Evolutionary conservation across 2,797 vertebrate species (phyloP), one percentile per base, ranked within the genome.

Genomic region (Gallinago stenura): DNA sequence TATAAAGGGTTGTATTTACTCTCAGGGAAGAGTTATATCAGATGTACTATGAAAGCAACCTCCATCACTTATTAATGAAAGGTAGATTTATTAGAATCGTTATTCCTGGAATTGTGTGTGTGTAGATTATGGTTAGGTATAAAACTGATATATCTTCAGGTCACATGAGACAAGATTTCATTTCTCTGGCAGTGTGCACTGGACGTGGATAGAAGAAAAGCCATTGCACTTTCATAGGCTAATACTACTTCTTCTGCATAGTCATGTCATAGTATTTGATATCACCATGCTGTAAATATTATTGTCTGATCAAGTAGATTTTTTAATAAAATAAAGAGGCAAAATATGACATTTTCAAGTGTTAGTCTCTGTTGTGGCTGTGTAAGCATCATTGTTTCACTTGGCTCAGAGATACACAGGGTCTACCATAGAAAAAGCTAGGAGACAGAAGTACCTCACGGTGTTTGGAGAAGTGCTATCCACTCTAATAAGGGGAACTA

Each of bases 51-150:
- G 33, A 73, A 92, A 65, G 14, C 10, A 79, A 61, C 24, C n/a
- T 53, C 56, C 13, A 66, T 70, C 51, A 60, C 4, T 95, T 95
- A 94, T 90, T 94, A 94, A 79, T 54, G 39, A 96, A 90, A 50
- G 26, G 60, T 58, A 35, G 54, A 75, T 50, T 94, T 87, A 94
- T 62, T 62, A 10, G 20, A 91, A 85, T 75, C 8, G 66, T 95
- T 96, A 79, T 87, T 93, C 61, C 58, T 57, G 73, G 45, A 90
- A 82, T 45, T 81, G 24, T 31, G 33, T 66, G 50, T 86, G 11
- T 88, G n/a, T 65, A 61, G 84, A 83, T 84, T 88, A 81, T 30
- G 11, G 12, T 93, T 92, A 58, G 26, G 10, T 10, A 53, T 84
- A 90, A 94, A 80, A 33, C 22, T 60, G 39, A 53, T 66, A 26